Percentiles rank a stretch among this genome's conserved stretches.
Evolutionary conservation across 2,888 invertebrate genomes (phyloP).

Genomic region (Spialia ferax): DNA sequence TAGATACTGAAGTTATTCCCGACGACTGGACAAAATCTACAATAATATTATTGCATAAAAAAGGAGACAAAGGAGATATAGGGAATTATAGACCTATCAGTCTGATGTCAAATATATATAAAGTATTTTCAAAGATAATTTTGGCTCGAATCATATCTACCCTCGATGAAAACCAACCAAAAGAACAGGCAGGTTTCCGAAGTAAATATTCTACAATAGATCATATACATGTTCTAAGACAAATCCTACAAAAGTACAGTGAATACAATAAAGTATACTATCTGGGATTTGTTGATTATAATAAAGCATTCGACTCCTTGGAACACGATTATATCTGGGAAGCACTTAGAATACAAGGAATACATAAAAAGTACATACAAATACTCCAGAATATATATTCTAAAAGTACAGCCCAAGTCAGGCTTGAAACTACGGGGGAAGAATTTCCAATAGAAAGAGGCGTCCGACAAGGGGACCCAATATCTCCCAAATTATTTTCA

Average conservation of each 20-base stretch:
- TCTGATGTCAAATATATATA: constrained; percentile 41
- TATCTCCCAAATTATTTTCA: constrained; percentile 25
- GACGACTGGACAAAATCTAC: constrained; percentile 35
- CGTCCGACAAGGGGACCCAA: constrained; percentile 9
- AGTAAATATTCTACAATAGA: constrained; percentile 24
- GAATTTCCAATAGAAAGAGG: constrained; percentile 5
- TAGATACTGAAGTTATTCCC: constrained; percentile 30
- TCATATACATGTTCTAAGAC: constrained; percentile 18
- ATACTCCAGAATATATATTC: constrained; percentile 14
- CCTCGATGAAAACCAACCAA: constrained; percentile 41
- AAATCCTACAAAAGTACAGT: constrained; percentile 20
- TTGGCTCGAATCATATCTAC: constrained; percentile 27
- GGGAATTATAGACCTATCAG: constrained; percentile 45
- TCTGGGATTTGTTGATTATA: constrained; percentile 25
- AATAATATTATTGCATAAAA: constrained; percentile 42
- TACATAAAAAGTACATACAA: not conserved
- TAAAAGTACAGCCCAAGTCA: constrained; percentile 2
- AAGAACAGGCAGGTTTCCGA: constrained; percentile 22
- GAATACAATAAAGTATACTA: constrained; percentile 19
- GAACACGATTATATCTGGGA: constrained; percentile 10
- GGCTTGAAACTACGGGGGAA: not conserved
- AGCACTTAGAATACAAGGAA: not conserved
- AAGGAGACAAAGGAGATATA: constrained; percentile 40
- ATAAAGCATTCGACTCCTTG: constrained; percentile 27
- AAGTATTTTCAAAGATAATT: constrained; percentile 46